Conservation (phyloP, 2,888 invertebrate species). For the Lithophane semibrunnea region DNA sequence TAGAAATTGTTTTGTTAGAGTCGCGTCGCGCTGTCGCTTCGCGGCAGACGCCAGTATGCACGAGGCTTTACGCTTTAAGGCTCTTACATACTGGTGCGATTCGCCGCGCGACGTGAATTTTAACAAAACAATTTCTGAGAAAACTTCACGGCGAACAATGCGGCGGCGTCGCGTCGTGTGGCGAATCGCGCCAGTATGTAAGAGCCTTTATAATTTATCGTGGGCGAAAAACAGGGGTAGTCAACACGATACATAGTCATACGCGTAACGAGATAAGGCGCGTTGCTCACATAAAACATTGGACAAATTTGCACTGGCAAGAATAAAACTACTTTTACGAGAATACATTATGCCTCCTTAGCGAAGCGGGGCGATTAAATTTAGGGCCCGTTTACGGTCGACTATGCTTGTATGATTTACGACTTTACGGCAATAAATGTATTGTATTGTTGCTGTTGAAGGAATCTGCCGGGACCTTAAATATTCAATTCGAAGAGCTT, state of each 20-base stretch:
- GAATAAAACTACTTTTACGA: slow-evolving; percentile 76
- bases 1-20: too few species aligned
- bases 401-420: slow-evolving; percentile 75
- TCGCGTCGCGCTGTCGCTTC: too few species aligned
- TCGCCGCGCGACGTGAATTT: too few species aligned
- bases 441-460: slow-evolving; percentile 66
- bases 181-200: too few species aligned
- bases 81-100: too few species aligned
- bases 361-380: slow-evolving; percentile 75
- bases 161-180: too few species aligned
- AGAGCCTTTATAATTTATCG: slow-evolving; percentile 34
- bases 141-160: too few species aligned
- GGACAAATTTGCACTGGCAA: slow-evolving; percentile 68
- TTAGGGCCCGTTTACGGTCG: slow-evolving; percentile 74
- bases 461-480: slow-evolving; percentile 61
- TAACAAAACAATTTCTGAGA: too few species aligned
- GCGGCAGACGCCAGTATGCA: too few species aligned
- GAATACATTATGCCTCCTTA: slow-evolving; percentile 69
- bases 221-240: slow-evolving; percentile 41
- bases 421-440: slow-evolving; percentile 71
- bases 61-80: slow-evolving; percentile 14
- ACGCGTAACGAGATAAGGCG: slow-evolving; percentile 52
- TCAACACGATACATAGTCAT: slow-evolving; percentile 37
- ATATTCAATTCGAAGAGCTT: slow-evolving; percentile 46
- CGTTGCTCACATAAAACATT: slow-evolving; percentile 56